Percentiles rank a stretch among this genome's conserved stretches.
phyloP scores from a whole-genome alignment of 1,140 invertebrate genomes.

The Sminthurides bifidus region DNA sequence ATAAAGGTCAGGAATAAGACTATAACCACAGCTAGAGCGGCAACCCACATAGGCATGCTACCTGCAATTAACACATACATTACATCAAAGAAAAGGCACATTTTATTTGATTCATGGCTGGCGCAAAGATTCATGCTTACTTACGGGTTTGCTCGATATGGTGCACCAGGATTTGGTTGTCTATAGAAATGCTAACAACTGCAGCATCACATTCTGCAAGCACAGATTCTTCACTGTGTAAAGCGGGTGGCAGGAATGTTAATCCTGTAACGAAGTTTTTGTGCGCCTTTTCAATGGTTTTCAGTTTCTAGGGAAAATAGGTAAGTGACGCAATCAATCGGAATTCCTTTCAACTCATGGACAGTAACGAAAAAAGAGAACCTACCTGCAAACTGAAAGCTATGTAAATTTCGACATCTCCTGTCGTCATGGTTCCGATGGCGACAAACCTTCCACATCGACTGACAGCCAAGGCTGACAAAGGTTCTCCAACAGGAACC shows the following conservation, averaged over 20 bases:
- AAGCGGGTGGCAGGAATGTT: slow-evolving; percentile 63
- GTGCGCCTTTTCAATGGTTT: slow-evolving; percentile 70
- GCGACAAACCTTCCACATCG: slow-evolving; percentile 83
- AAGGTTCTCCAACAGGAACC: slow-evolving; percentile 27
- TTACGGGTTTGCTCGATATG: slow-evolving; percentile 69
- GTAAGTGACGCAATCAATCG: too few species aligned
- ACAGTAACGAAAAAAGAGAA: slow-evolving; percentile 12
- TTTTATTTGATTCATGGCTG: neutral
- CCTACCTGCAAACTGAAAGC: slow-evolving; percentile 79
- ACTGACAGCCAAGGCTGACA: slow-evolving; percentile 59
- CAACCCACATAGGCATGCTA: slow-evolving; percentile 63
- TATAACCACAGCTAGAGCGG: slow-evolving; percentile 55
- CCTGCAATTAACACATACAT: slow-evolving; percentile 45
- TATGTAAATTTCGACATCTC: slow-evolving; percentile 77
- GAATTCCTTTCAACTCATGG: too few species aligned
- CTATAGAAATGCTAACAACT: slow-evolving; percentile 84
- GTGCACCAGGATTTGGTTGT: slow-evolving; percentile 84
- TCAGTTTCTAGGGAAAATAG: slow-evolving; percentile 66
- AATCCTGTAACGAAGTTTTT: slow-evolving; percentile 89
- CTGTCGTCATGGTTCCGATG: slow-evolving; percentile 82
- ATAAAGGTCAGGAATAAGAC: slow-evolving; percentile 62
- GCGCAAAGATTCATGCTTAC: slow-evolving; percentile 34
- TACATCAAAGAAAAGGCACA: neutral
- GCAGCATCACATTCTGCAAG: slow-evolving; percentile 59
- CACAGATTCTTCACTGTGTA: slow-evolving; percentile 50